Evolutionary conservation across 2,888 invertebrate genomes (phyloP), one percentile per base, ranked within the genome.

Genomic region (Pyrochroa serraticornis): DNA sequence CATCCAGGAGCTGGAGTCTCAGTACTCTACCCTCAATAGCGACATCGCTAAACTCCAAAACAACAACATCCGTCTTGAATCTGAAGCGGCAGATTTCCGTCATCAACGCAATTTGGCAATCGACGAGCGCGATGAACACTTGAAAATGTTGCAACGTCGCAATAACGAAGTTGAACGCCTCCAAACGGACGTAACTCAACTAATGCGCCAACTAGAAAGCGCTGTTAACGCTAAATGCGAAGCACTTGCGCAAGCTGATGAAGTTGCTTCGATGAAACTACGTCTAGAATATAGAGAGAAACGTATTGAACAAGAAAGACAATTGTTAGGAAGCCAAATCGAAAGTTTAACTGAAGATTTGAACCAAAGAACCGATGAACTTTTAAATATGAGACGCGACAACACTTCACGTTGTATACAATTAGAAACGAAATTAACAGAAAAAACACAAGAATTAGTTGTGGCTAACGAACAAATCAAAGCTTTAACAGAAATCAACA

Each of bases 171-270:
- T 92, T 36, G 90, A 91, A 73, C 83, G 89, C 47, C 77, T 92
- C 56, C 87, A 87, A 67, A 82, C 85, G 2, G 93, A 90, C 75
- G 79, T 92, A 61, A 81, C 83, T 41, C 81, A 85, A 1, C 79
- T 93, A 48, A 86, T 89, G n/a, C 84, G 86, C 66, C 92, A 93
- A 77, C 77, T 95, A 33, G 86, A 89, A 67, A 77, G 84, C 45
- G 90, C 93, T 13, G 88, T 92, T 60, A 85, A 87, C 67, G 85
- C 90, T 1, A 95, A 94, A 81, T 93, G 92, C 80, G 91, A 93
- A 79, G 92, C 92, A 0, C 77, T 93, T 45, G 87, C 89, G 5
- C 85, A 90, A 64, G 83, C 88, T 57, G 92, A 93, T 77, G 94
- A 94, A 79, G 84, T 93, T 35, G 86, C 89, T 68, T 89, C 91